Base-by-base conservation (phyloP, 23 tunicate species). In the Halocynthia aurantium region DNA sequence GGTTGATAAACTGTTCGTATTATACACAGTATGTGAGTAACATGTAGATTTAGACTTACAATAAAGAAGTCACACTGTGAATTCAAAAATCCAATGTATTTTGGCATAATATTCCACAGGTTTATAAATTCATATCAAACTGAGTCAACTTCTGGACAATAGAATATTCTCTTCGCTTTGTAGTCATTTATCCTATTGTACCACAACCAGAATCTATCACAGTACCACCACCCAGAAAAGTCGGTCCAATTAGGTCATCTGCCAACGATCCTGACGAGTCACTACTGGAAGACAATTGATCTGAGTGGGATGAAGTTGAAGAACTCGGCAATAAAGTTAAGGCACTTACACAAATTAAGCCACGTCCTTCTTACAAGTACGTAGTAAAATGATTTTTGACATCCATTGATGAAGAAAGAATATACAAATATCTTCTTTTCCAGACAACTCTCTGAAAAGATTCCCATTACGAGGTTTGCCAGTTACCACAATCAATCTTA, bases 381-480 rank as follows among this genome's bases (percentile, higher is more conserved):
- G 64, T 52, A 65, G 73, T 80, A 50, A 78, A 15, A 11, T 10
- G 22, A 65, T 65, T 10, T 58, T 58, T 13, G 15, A 13, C 63
- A 15, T 13, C 63, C 17, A 58, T 58, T 58, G 15, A 13, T 58
- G 15, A 15, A 58, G n/a, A 58, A 15, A 13, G 64, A 4, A 60
- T 60, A 15, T 77, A 8, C 55, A 70, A 49, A 76, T 69, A 13
- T 87, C 10, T 71, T 67, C 10, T 22, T 71, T 61, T 82, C 5
- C 80, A 89, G 96, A 87, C 5, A 89, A 89, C 52, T 53, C 51
- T 21, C 22, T 89, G 49, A 20, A 73, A 10, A 22, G 50, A 2
- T 70, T 90, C n/a, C 97, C 97, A 8, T 53, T 85, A 31, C 44
- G 18, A 8, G 60, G 75, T n/a, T 51, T 90, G 6, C 84, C 90